A percentile compares a stretch with the other conserved stretches of the same genome.
These are phyloP conservation scores for Brachypalpus laphriformis DNA, from an alignment of 2,888 invertebrate genomes.

Conservation along the genomic window DNA sequence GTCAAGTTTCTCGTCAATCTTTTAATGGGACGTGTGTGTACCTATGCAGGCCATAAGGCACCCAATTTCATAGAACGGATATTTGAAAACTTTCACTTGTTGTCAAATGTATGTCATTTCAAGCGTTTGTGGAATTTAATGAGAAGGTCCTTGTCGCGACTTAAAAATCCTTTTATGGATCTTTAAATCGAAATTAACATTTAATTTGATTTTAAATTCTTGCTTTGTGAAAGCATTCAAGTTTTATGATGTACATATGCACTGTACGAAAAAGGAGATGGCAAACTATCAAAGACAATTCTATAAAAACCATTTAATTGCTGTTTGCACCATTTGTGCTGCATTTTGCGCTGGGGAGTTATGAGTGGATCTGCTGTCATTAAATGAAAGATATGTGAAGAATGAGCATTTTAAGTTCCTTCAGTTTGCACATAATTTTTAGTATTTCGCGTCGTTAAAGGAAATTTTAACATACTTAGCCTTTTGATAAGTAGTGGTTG, in stretches of 20 bases:
- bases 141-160: not conserved
- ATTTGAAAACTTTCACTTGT: slow-evolving; percentile 15
- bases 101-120: not conserved
- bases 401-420: not conserved
- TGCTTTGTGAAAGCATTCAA: not conserved
- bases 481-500: no score
- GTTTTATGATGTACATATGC: not conserved
- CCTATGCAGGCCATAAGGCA: not conserved
- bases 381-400: not conserved
- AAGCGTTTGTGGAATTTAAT: not conserved
- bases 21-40: not conserved
- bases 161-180: not conserved
- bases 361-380: no score
- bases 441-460: not conserved
- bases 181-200: not conserved
- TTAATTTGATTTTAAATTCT: slow-evolving; percentile 9
- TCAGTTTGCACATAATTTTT: not conserved
- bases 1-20: not conserved
- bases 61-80: slow-evolving; percentile 2
- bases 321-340: not conserved
- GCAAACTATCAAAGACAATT: not conserved
- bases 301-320: not conserved
- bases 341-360: not conserved
- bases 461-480: no score
- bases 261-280: not conserved